Percentiles rank a stretch among this genome's conserved stretches.
phyloP scores from a whole-genome alignment of 2,113 vertebrate genomes.

The Hemiscyllium ocellatum region DNA sequence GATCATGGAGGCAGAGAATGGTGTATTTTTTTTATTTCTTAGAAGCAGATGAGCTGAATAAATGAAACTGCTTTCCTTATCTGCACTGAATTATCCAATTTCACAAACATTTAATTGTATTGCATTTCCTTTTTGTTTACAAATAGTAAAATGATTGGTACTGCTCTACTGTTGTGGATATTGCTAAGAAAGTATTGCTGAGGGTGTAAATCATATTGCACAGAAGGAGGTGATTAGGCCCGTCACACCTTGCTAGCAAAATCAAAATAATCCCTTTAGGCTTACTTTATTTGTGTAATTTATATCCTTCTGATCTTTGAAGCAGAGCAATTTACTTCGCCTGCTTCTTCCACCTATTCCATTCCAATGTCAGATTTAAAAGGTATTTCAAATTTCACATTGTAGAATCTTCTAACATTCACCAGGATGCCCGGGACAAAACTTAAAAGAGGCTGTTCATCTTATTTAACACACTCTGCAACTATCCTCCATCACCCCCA shows the following conservation, averaged over 20 bases:
- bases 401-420: not conserved
- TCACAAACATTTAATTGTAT: not conserved
- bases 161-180: too few relatives aligned
- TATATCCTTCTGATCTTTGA: not conserved
- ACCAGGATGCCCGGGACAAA: not conserved
- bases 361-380: not conserved
- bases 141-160: not conserved
- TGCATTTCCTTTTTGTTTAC: not conserved
- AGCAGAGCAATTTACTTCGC: not conserved
- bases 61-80: not conserved
- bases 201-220: too few relatives aligned
- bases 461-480: not conserved
- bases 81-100: not conserved
- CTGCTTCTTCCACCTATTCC: not conserved
- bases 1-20: not conserved
- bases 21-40: not conserved
- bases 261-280: too few relatives aligned
- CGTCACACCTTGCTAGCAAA: too few relatives aligned
- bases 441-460: not conserved
- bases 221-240: too few relatives aligned
- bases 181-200: too few relatives aligned
- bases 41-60: not conserved
- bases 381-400: not conserved
- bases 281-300: not conserved
- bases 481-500: too few relatives aligned